phyloP scores from a whole-genome alignment of 92 coral and sea anemone genomes.

The Phenganax stokvisi region DNA sequence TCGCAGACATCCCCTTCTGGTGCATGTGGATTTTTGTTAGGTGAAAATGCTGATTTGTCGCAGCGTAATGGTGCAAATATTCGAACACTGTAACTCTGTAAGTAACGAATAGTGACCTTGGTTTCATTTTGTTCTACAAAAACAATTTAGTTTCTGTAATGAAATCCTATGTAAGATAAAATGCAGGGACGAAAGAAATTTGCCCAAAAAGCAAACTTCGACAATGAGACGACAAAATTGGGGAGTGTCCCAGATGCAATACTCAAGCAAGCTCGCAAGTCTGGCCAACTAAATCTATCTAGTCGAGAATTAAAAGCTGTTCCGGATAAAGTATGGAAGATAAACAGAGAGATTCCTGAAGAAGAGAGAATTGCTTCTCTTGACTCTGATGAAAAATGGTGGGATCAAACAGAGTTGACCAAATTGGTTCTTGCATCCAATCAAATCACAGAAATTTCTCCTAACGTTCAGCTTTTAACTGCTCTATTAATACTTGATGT shows the following conservation, averaged over 20 bases:
- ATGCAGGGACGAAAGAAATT: slow-evolving; percentile 30
- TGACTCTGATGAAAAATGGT: slow-evolving; percentile 81
- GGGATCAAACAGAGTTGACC: slow-evolving; percentile 85
- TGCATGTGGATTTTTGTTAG: not conserved
- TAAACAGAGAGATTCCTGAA: slow-evolving; percentile 74
- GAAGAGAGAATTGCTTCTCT: slow-evolving; percentile 78
- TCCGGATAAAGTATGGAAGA: slow-evolving; percentile 88
- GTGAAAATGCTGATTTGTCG: slow-evolving; percentile 8
- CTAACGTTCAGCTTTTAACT: slow-evolving; percentile 60
- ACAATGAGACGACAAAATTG: slow-evolving; percentile 3
- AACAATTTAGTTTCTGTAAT: not conserved
- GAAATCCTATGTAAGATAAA: not conserved
- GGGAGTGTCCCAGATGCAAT: slow-evolving; percentile 72
- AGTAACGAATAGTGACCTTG: no score
- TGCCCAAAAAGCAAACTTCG: not conserved
- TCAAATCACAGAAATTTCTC: slow-evolving; percentile 60
- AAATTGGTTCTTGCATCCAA: slow-evolving; percentile 86
- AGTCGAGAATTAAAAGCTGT: slow-evolving; percentile 64
- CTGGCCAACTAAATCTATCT: slow-evolving; percentile 88
- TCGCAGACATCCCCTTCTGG: not conserved
- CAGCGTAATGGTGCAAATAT: not conserved
- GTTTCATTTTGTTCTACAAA: no score
- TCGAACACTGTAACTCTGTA: no score
- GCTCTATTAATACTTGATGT: slow-evolving; percentile 86
- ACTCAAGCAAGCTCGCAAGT: slow-evolving; percentile 78